Evolutionary conservation across 2,113 vertebrate species (phyloP).

Genomic region (Pteropus alecto): DNA sequence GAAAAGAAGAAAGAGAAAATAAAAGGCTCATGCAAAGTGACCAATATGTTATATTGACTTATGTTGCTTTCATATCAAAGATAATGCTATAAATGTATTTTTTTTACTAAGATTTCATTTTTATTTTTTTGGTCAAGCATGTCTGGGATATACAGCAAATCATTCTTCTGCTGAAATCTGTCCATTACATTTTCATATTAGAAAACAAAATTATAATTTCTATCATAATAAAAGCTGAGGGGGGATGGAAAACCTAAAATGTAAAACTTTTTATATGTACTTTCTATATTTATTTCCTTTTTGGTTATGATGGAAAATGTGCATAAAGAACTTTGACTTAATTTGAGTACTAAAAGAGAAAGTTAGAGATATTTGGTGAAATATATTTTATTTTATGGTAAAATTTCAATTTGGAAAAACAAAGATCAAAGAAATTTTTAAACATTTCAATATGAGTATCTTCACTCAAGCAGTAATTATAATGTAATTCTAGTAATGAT

Average conservation of each 20-base stretch:
- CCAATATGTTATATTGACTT: neutral
- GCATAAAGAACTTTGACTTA: neutral
- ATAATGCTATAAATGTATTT: neutral
- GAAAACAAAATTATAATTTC: conserved; percentile 54
- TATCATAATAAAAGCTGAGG: conserved; percentile 31
- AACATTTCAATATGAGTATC: neutral
- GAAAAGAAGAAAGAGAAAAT: neutral
- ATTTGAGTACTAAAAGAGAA: neutral
- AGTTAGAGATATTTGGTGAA: neutral
- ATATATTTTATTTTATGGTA: neutral
- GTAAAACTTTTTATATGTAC: neutral
- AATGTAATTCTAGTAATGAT: neutral
- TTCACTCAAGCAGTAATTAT: neutral
- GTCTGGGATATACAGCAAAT: neutral
- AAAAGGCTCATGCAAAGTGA: neutral
- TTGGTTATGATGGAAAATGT: conserved; percentile 35
- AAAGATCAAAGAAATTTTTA: neutral
- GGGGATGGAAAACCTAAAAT: neutral
- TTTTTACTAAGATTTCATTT: conserved; percentile 22
- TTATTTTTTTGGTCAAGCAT: neutral
- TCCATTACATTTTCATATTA: conserved; percentile 42
- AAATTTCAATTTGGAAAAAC: neutral
- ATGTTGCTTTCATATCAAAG: neutral
- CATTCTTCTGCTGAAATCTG: conserved; percentile 17
- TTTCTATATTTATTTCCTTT: neutral